These are phyloP conservation scores for Bathynomus jamesi DNA, from an alignment of 1,140 invertebrate genomes.

Conservation along the genomic window DNA sequence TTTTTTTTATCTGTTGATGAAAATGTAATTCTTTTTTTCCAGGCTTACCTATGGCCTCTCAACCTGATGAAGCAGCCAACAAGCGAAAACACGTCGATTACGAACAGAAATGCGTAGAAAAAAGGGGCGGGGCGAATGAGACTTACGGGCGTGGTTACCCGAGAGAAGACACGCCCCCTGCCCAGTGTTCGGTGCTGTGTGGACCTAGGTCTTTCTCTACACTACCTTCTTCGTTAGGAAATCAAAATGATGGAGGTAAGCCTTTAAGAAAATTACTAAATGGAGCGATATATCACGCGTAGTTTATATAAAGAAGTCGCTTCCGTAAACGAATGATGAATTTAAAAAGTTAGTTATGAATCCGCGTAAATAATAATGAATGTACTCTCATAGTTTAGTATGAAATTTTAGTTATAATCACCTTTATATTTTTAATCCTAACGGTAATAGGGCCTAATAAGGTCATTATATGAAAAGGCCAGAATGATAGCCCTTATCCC, in stretches of 20 bases:
- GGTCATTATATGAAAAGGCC: too few species aligned
- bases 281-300: too few species aligned
- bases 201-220: conserved; percentile 10
- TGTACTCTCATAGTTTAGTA: too few species aligned
- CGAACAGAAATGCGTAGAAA: not conserved
- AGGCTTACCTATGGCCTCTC: not conserved
- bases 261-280: too few species aligned
- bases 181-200: conserved; percentile 11
- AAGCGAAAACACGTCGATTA: not conserved
- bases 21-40: not conserved
- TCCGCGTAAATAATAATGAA: too few species aligned
- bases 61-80: not conserved
- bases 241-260: not conserved
- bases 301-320: too few species aligned
- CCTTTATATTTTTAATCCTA: too few species aligned
- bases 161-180: conserved; percentile 15
- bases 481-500: too few species aligned
- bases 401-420: too few species aligned
- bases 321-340: too few species aligned
- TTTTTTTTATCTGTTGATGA: not conserved
- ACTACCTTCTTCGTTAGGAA: conserved; percentile 4
- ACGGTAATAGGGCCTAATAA: too few species aligned
- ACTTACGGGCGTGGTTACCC: not conserved
- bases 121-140: not conserved
- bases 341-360: too few species aligned